Evolutionary conservation across 2,113 vertebrate species (phyloP), one percentile per base, ranked within the genome.

Genomic region (Pollimyrus isidori): DNA sequence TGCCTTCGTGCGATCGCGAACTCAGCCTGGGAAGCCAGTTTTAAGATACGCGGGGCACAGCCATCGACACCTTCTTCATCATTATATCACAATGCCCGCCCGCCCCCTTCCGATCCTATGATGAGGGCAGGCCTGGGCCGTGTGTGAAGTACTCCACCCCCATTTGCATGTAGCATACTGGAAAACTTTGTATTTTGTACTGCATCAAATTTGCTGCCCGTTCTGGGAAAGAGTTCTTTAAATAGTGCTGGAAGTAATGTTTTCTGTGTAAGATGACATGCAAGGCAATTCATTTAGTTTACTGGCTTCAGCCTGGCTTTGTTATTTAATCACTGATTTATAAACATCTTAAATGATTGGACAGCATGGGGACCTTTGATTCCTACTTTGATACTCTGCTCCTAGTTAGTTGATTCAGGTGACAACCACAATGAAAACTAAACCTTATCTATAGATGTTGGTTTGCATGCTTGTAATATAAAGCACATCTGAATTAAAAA

Each of bases 1-100:
- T 87, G 84, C 58, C 52, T 87, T 89, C 62, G 45, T 87, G 84
- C 30, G 13, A 89, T 49, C 30, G 21, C 7, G 56, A 58, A 89
- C 35, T 6, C 19, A 87, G 17, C 58, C 30, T 17, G 21, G 53
- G n/a, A 86, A 85, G 23, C 26, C 21, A 17, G 23, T 6, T 53
- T 17, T 30, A 53, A 69, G n/a, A 39, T 45, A 21, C 49, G 23
- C 10, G 56, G 46, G 39, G 7, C 23, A 56, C 4, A 11, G 83
- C 26, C 48, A n/a, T 50, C 17, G 35, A n/a, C 26, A 13, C 17
- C 42, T 69, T 46, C 23, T 39, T 88, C 49, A 35, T 48, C 26
- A 46, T 45, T 39, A 17, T 23, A 39, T 82, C 69, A 80, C 15
- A 53, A 49, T 19, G 26, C 17, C 13, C 65, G 30, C 23, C 42